Evolutionary conservation across 2,888 invertebrate species (phyloP).

Genomic region (Habrosyne pyritoides): DNA sequence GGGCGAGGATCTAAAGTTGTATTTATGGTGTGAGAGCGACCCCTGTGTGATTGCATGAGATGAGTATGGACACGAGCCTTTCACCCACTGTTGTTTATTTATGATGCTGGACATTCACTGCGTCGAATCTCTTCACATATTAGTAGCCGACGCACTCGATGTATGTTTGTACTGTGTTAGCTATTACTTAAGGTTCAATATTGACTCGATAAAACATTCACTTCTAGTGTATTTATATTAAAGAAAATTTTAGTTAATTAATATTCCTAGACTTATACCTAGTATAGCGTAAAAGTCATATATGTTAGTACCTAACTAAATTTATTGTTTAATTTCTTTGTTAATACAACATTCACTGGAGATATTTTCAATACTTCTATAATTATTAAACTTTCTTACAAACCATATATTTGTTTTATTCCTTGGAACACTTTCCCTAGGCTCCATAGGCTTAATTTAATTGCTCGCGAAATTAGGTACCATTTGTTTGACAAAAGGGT

Average conservation of each 20-base stretch:
- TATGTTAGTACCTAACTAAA: constrained; percentile 83
- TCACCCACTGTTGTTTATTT: constrained; percentile 31
- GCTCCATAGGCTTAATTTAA: neutral
- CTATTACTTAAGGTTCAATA: constrained; percentile 62
- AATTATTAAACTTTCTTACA: constrained; percentile 82
- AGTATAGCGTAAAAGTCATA: constrained; percentile 78
- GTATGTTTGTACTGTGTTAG: constrained; percentile 70
- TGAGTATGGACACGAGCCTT: constrained; percentile 24
- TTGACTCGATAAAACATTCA: constrained; percentile 71
- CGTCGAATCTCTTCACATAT: constrained; percentile 47
- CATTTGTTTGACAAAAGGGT: no score
- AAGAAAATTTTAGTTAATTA: constrained; percentile 79
- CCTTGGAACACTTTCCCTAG: neutral
- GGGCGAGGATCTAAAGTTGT: constrained; percentile 14
- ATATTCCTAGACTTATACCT: constrained; percentile 78
- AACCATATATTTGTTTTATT: constrained; percentile 45
- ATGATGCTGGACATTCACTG: constrained; percentile 43
- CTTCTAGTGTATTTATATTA: constrained; percentile 82
- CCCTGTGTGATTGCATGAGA: constrained; percentile 28
- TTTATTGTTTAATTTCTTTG: constrained; percentile 80
- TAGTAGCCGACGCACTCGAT: constrained; percentile 56
- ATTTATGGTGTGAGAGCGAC: constrained; percentile 20
- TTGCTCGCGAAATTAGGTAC: no score
- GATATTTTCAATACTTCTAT: constrained; percentile 82
- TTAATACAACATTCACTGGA: constrained; percentile 79